phyloP scores from a whole-genome alignment of 2,888 invertebrate genomes.

The Bursaphelenchus okinawaensis region DNA sequence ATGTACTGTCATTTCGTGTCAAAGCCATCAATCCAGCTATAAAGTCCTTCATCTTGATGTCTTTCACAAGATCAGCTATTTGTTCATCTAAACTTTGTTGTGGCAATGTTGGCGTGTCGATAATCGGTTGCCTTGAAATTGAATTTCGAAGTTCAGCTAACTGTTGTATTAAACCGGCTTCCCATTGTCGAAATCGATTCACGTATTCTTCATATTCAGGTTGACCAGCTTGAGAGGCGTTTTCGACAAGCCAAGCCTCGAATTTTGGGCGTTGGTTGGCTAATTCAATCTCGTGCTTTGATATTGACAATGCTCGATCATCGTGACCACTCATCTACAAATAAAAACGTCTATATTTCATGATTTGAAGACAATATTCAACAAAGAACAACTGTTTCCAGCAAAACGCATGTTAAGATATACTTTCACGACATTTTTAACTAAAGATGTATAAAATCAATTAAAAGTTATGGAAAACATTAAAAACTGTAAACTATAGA shows the following conservation, averaged over 20 bases:
- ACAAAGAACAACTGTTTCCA: too few relatives aligned
- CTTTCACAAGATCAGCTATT: conserved; percentile 8
- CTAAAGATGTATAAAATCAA: too few relatives aligned
- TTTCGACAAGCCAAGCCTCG: conserved; percentile 21
- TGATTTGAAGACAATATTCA: too few relatives aligned
- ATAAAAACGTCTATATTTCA: too few relatives aligned
- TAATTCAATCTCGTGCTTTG: conserved; percentile 16
- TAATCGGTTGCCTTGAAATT: conserved; percentile 15
- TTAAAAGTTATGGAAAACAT: too few relatives aligned
- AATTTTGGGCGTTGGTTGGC: conserved; percentile 16
- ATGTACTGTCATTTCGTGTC: conserved; percentile 21
- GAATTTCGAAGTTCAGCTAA: conserved; percentile 13
- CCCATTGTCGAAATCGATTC: conserved; percentile 22
- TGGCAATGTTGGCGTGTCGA: conserved; percentile 6
- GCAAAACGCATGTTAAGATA: too few relatives aligned
- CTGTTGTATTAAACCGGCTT: conserved; percentile 21
- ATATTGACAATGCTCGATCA: conserved; percentile 2
- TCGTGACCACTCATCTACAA: background rate
- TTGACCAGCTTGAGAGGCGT: conserved; percentile 4
- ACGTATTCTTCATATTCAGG: conserved; percentile 20
- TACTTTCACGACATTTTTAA: too few relatives aligned
- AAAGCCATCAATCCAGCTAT: conserved; percentile 19
- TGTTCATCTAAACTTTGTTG: conserved; percentile 7
- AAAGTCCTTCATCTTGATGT: conserved; percentile 20
- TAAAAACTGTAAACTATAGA: too few relatives aligned